Base-by-base conservation (phyloP, 2,797 vertebrate genomes). In the Ficedula albicollis region DNA sequence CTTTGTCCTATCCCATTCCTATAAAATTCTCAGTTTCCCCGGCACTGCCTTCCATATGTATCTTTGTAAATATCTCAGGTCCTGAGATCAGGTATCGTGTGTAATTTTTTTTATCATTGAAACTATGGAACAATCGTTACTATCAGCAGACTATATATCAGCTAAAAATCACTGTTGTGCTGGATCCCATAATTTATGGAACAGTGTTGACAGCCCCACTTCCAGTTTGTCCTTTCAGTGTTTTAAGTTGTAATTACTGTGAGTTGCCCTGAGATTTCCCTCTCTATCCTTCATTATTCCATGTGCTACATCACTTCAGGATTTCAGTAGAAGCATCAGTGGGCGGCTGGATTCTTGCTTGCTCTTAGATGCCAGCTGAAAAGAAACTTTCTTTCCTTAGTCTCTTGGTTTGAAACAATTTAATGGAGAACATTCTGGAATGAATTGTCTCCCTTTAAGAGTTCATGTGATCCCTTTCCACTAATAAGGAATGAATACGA, bases 11-110 rank as follows among this genome's bases (percentile, higher is more conserved):
- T 10, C 10, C 16, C 29, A 19, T 82, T 77, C 34, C 19, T 44
- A 6, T 26, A 66, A 80, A 63, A 83, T 49, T 49, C 34, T 66
- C n/a, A 2, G 26, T 83, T 78, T 15, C 16, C 21, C 29, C 6
- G 4, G 20, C 8, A 30, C 18, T 1, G 1, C 10, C 16, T 84
- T 89, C 43, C 21, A 2, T 51, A 2, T 20, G 2, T 22, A 11
- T 68, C 46, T 68, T 12, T 48, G 34, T 72, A 51, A n/a, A 9
- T 27, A 5, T 13, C 43, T 68, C 38, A 38, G 38, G 54, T 41
- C 12, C 20, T 6, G 3, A 44, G 34, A 23, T 34, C 58, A 48
- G 38, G 32, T 68, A 21, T 44, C 5, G 2, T 0, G 8, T 60
- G 29, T 32, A 19, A 6, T 82, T 75, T 52, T 67, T 36, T 55